Evolutionary conservation across 2,888 invertebrate genomes (phyloP).

Genomic region (Erebia ligea): DNA sequence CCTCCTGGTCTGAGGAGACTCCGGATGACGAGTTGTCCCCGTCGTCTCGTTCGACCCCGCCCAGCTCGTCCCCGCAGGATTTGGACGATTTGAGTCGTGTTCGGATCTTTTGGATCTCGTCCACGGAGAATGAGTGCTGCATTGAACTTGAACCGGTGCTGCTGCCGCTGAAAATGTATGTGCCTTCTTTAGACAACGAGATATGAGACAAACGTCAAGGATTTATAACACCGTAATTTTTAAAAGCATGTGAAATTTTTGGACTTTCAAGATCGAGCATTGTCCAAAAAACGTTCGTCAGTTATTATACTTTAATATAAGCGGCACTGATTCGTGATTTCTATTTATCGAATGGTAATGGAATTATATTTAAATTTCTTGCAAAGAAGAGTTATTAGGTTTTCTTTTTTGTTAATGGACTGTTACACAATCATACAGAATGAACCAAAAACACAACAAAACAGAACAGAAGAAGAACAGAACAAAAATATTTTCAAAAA

Average conservation of each 20-base stretch:
- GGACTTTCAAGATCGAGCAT: neutral
- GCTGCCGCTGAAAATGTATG: slow-evolving; percentile 84
- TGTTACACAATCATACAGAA: neutral
- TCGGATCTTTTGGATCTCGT: slow-evolving; percentile 94
- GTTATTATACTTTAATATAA: too few species aligned
- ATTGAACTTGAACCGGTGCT: slow-evolving; percentile 89
- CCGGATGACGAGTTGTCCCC: slow-evolving; percentile 95
- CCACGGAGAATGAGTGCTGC: slow-evolving; percentile 93
- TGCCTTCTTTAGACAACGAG: neutral
- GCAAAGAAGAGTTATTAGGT: neutral
- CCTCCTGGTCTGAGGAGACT: slow-evolving; percentile 92
- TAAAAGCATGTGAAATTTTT: neutral
- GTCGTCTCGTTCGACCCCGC: slow-evolving; percentile 85
- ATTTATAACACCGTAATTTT: neutral
- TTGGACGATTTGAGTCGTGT: slow-evolving; percentile 93
- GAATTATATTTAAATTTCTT: neutral
- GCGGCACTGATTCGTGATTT: too few species aligned
- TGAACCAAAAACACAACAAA: neutral
- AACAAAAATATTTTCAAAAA: neutral
- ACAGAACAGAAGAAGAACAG: neutral
- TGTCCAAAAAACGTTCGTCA: too few species aligned
- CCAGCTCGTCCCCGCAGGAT: slow-evolving; percentile 93
- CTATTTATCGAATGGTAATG: too few species aligned
- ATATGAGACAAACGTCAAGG: neutral
- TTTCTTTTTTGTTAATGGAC: neutral